These are phyloP conservation scores for Bombus haemorrhoidalis DNA, from an alignment of 1,140 invertebrate species.

Conservation along the genomic window DNA sequence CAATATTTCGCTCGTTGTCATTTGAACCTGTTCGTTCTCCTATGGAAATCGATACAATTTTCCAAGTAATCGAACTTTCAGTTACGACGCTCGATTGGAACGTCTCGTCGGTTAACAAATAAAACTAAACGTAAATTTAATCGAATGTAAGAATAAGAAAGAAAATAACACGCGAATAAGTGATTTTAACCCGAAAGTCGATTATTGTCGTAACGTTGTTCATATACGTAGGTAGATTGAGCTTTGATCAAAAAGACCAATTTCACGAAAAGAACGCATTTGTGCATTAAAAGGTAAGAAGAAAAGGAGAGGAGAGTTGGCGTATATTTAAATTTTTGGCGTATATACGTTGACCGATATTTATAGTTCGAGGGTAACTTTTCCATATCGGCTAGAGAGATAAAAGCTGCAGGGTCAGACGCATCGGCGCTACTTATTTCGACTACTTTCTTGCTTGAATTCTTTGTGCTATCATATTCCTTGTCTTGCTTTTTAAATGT, in stretches of 20 bases:
- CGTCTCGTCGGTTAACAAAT: neutral
- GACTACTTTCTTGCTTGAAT: constrained; percentile 8
- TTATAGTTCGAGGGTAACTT: constrained; percentile 34
- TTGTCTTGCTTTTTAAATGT: neutral
- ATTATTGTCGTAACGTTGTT: neutral
- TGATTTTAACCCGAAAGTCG: constrained; percentile 30
- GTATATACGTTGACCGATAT: neutral
- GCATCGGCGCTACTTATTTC: neutral
- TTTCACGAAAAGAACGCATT: constrained; percentile 27
- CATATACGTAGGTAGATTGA: constrained; percentile 24
- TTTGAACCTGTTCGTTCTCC: neutral
- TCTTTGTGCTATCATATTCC: neutral
- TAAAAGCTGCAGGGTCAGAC: neutral
- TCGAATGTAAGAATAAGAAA: neutral
- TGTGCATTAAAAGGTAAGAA: constrained; percentile 36
- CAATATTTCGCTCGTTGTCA: neutral
- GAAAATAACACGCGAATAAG: neutral
- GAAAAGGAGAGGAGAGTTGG: neutral
- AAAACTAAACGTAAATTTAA: neutral
- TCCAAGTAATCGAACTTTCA: neutral
- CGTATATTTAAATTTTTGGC: constrained; percentile 14
- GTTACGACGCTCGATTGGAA: neutral
- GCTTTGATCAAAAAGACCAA: constrained; percentile 19
- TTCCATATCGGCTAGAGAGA: neutral
- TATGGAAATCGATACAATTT: neutral